Evolutionary conservation across 2,113 vertebrate genomes (phyloP).

Genomic region (Menidia beryllina): DNA sequence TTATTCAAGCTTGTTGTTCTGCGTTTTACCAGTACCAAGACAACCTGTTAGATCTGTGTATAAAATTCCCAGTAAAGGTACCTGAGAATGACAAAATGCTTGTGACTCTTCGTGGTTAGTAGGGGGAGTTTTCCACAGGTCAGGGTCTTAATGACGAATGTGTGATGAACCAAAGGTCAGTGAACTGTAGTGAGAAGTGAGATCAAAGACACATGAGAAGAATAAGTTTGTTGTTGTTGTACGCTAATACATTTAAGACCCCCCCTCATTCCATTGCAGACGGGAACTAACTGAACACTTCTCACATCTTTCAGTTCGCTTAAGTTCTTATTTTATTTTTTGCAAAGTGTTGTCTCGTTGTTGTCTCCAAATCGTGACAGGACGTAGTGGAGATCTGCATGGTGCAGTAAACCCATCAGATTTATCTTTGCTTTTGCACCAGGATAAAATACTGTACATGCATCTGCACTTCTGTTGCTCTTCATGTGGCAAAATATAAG

Average conservation of each 20-base stretch:
- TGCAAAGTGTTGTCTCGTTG: not conserved
- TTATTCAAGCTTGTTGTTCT: conserved; percentile 2
- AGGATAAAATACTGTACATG: conserved; percentile 41
- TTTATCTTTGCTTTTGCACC: conserved; percentile 48
- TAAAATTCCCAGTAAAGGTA: not conserved
- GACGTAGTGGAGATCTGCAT: not conserved
- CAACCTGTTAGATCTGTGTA: not conserved
- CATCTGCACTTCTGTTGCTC: conserved; percentile 41
- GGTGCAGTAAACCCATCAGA: conserved; percentile 30
- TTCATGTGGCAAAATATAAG: conserved; percentile 51
- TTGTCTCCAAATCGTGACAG: not conserved
- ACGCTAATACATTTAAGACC: not conserved
- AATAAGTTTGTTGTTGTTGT: not conserved
- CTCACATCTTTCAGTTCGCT: not conserved
- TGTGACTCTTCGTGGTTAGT: not conserved
- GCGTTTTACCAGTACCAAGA: not conserved
- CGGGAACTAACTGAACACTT: not conserved
- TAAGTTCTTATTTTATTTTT: not conserved
- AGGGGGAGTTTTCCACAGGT: not conserved
- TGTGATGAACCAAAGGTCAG: not conserved
- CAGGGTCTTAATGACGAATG: not conserved
- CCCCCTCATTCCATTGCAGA: not conserved
- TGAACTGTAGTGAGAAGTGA: not conserved
- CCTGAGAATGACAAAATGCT: not conserved
- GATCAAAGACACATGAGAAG: not conserved